Evolutionary conservation across 2,888 invertebrate species (phyloP).

Genomic region (Apodemia mormo): DNA sequence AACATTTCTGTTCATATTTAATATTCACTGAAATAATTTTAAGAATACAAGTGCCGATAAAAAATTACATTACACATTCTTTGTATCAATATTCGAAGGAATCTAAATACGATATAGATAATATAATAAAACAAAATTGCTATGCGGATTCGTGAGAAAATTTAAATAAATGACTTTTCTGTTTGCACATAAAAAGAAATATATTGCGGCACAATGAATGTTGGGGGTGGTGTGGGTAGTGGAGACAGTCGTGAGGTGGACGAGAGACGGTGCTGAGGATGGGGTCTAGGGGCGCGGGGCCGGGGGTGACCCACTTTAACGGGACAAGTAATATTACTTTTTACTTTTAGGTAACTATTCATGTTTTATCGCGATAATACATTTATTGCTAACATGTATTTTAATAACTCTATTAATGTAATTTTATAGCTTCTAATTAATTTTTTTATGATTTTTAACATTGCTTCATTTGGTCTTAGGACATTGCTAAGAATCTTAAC

Average conservation of each 20-base stretch:
- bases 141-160: constrained; percentile 82
- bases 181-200: constrained; percentile 83
- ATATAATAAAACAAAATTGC: constrained; percentile 82
- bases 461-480: too few species aligned
- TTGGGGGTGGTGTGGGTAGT: constrained; percentile 69
- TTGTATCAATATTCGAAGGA: constrained; percentile 58
- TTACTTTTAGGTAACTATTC: constrained; percentile 82
- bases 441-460: neutral
- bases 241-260: constrained; percentile 68
- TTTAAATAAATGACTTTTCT: constrained; percentile 82
- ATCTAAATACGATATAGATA: constrained; percentile 79
- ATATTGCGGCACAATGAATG: constrained; percentile 82
- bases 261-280: constrained; percentile 58
- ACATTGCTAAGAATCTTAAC: neutral
- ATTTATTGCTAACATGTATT: constrained; percentile 60
- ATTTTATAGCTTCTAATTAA: constrained; percentile 41
- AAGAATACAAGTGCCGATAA: constrained; percentile 26
- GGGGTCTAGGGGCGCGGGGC: constrained; percentile 46
- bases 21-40: neutral
- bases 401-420: constrained; percentile 34
- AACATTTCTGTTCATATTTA: too few species aligned
- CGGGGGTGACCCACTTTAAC: constrained; percentile 81
- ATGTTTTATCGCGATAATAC: constrained; percentile 70
- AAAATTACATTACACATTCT: constrained; percentile 35
- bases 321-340: constrained; percentile 83